These are phyloP conservation scores for Tillus elongatus DNA, from an alignment of 2,888 invertebrate genomes.

Conservation along the genomic window DNA sequence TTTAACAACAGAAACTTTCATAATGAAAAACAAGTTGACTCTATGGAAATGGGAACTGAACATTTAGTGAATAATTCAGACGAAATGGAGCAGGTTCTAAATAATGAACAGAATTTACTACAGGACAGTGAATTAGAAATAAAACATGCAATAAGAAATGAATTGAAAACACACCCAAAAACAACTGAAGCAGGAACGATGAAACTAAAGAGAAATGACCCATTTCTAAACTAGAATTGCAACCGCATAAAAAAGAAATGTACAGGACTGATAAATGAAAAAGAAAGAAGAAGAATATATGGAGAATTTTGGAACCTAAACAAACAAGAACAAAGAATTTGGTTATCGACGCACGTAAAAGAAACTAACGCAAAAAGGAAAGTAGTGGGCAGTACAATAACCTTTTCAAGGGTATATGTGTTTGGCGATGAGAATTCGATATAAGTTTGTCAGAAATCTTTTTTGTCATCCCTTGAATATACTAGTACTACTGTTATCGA, in stretches of 20 bases:
- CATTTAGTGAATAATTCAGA: no score
- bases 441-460: constrained; percentile 6
- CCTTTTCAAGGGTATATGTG: constrained; percentile 2
- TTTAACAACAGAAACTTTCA: no score
- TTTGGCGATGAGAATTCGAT: no score
- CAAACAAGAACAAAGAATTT: constrained; percentile 6
- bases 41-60: no score
- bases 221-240: neutral
- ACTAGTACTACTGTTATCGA: constrained; percentile 4
- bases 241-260: neutral
- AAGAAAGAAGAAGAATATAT: constrained; percentile 1
- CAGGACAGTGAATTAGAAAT: no score
- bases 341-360: neutral
- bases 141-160: neutral
- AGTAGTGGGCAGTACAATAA: constrained; percentile 4
- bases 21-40: no score
- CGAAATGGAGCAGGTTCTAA: no score
- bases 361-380: constrained; percentile 5
- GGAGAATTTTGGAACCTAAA: constrained; percentile 4
- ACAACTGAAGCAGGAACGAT: constrained; percentile 1
- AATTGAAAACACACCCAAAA: neutral
- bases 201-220: neutral
- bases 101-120: no score
- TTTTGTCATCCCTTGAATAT: neutral
- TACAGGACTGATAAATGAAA: neutral